Evolutionary conservation across 1,140 invertebrate genomes (phyloP).

Genomic region (Drosophila bocki): DNA sequence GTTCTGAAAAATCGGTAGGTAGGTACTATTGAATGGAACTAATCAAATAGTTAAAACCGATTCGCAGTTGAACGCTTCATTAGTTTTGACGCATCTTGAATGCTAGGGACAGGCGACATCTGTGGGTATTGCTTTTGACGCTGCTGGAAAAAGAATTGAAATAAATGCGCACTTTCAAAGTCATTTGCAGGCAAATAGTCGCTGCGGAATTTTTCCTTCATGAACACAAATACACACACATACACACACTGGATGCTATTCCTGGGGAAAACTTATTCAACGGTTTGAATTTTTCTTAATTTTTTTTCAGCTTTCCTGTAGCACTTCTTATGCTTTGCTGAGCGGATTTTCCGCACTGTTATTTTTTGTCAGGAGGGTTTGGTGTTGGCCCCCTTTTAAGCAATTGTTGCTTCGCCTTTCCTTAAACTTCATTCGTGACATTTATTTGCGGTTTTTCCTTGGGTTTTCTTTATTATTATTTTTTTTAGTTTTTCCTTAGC

Average conservation of each 20-base stretch:
- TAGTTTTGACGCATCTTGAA: constrained; percentile 57
- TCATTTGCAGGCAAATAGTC: constrained; percentile 74
- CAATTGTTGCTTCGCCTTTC: constrained; percentile 70
- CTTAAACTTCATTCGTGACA: constrained; percentile 73
- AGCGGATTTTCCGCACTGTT: constrained; percentile 69
- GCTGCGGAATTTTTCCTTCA: constrained; percentile 38
- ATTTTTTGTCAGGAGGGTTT: constrained; percentile 41
- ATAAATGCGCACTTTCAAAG: constrained; percentile 75
- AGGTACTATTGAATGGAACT: constrained; percentile 30
- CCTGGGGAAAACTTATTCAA: constrained; percentile 49
- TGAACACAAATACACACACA: background rate
- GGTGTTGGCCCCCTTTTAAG: background rate
- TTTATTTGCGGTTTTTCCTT: constrained; percentile 71
- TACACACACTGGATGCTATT: background rate
- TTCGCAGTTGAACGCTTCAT: constrained; percentile 68
- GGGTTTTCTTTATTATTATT: constrained; percentile 6
- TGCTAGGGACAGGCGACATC: constrained; percentile 33
- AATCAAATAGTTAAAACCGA: constrained; percentile 65
- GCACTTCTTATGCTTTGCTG: constrained; percentile 39
- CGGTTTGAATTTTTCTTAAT: constrained; percentile 63
- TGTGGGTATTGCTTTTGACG: constrained; percentile 26
- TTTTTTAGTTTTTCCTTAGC: constrained; percentile 12
- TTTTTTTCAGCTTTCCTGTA: constrained; percentile 22
- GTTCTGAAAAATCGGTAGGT: constrained; percentile 14
- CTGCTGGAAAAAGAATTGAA: constrained; percentile 54